Conservation (phyloP, 2,797 vertebrate species). For the Phoeniculus purpureus region DNA sequence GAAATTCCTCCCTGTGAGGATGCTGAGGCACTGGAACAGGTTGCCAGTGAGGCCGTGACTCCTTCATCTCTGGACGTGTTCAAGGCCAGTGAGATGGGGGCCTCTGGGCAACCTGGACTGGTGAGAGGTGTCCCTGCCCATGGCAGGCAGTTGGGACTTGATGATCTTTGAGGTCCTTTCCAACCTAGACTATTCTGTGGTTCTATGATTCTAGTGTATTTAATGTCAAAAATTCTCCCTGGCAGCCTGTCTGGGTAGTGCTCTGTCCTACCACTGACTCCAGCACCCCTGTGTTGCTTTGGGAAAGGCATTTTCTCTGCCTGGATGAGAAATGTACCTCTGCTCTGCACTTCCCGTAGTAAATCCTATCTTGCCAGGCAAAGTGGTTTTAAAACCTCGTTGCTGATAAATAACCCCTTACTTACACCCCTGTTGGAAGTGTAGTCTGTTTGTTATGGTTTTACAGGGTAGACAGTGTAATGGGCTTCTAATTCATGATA, state of each 20-base stretch:
- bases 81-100: too few relatives aligned
- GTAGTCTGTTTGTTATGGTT: background rate
- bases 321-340: background rate
- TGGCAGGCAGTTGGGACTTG: too few relatives aligned
- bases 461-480: background rate
- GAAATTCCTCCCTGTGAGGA: too few relatives aligned
- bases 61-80: too few relatives aligned
- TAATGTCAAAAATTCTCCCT: background rate
- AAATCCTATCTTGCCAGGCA: background rate
- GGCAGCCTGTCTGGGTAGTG: background rate
- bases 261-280: background rate
- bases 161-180: too few relatives aligned
- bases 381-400: background rate
- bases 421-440: background rate
- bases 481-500: background rate
- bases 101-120: too few relatives aligned
- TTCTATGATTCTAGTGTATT: background rate
- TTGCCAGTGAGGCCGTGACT: too few relatives aligned
- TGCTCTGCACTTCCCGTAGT: background rate
- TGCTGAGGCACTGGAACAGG: too few relatives aligned
- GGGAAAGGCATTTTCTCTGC: background rate
- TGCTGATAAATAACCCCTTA: background rate
- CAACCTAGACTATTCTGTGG: too few relatives aligned
- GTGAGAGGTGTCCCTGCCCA: too few relatives aligned
- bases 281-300: too few relatives aligned